A percentile compares a stretch with the other conserved stretches of the same genome.
Conservation (phyloP, 1,140 invertebrate species). For the Chrysomallon squamiferum region DNA sequence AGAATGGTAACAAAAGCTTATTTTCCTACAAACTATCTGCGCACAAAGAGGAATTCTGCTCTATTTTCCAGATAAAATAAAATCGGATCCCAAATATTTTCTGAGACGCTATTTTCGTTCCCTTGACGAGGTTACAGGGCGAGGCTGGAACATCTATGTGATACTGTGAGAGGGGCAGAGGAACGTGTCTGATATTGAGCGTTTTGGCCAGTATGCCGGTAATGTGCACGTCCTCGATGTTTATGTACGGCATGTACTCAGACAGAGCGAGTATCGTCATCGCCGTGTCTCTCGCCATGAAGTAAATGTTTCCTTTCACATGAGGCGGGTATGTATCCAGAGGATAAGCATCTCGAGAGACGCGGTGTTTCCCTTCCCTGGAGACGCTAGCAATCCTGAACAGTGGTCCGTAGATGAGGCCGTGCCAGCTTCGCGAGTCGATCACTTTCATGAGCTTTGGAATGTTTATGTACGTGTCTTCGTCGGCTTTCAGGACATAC, state of each 20-base stretch:
- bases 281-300: conserved; percentile 40
- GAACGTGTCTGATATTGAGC: conserved; percentile 27
- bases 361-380: conserved; percentile 37
- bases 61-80: too few relatives aligned
- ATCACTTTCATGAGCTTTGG: background rate
- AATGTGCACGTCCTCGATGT: conserved; percentile 64
- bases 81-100: background rate
- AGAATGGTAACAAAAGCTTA: too few relatives aligned
- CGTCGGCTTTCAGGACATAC: conserved; percentile 64
- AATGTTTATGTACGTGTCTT: conserved; percentile 65
- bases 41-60: too few relatives aligned
- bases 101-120: conserved; percentile 12
- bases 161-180: conserved; percentile 15
- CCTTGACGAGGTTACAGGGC: conserved; percentile 14
- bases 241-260: conserved; percentile 46
- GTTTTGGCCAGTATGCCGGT: conserved; percentile 60
- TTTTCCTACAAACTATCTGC: too few relatives aligned
- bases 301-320: conserved; percentile 47
- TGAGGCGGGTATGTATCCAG: conserved; percentile 41
- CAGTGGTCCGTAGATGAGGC: conserved; percentile 12
- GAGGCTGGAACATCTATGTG: conserved; percentile 1
- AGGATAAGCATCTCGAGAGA: conserved; percentile 33
- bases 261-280: conserved; percentile 36
- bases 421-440: background rate
- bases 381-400: conserved; percentile 23